Percentiles rank a stretch among this genome's conserved stretches.
phyloP scores from a whole-genome alignment of 2,797 vertebrate genomes.

The Prunella strophiata region DNA sequence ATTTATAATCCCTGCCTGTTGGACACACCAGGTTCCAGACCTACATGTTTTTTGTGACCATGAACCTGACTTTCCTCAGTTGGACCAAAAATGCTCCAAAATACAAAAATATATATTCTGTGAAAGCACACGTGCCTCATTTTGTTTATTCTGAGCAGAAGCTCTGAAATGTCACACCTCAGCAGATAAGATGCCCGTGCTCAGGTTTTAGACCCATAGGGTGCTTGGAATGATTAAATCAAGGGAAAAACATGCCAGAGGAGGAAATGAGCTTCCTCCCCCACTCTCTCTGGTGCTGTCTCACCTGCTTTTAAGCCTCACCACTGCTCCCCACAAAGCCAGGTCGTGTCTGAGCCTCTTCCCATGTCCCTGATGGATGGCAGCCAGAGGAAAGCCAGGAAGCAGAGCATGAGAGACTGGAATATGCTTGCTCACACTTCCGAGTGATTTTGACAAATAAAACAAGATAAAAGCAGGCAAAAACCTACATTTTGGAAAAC shows the following conservation, averaged over 20 bases:
- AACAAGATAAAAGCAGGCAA: neutral
- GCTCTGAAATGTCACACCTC: neutral
- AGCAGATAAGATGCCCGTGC: fast-evolving
- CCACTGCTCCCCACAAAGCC: neutral
- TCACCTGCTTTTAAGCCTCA: neutral
- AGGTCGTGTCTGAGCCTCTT: neutral
- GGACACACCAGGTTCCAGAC: neutral
- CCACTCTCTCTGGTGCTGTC: fast-evolving
- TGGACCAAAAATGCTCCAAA: neutral
- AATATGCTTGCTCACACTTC: neutral
- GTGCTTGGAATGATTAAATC: neutral
- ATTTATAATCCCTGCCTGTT: neutral
- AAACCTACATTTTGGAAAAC: neutral
- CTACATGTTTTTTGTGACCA: fast-evolving
- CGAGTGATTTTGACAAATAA: fast-evolving
- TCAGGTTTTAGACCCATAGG: neutral
- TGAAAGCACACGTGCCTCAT: neutral
- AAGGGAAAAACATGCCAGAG: neutral
- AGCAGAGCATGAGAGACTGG: neutral
- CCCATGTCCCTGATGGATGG: fast-evolving
- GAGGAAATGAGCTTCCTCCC: neutral
- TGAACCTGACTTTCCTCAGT: neutral
- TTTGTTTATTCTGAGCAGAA: neutral
- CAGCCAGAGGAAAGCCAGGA: neutral
- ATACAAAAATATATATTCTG: neutral